phyloP scores from a whole-genome alignment of 2,797 vertebrate species.

The Chiropotes sagulatus region DNA sequence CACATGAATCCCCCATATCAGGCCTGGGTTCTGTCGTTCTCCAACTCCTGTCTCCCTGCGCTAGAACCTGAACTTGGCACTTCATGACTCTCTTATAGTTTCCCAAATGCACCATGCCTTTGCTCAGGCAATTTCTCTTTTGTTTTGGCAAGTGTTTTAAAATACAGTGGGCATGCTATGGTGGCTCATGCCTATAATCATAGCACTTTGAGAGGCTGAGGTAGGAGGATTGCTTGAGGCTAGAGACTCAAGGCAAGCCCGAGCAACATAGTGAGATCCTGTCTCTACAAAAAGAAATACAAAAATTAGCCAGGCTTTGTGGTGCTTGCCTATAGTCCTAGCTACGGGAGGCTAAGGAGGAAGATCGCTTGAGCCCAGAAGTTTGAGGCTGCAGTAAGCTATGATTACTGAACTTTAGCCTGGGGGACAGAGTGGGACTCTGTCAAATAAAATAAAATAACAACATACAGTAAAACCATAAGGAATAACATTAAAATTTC shows the following conservation, averaged over 20 bases:
- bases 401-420: neutral
- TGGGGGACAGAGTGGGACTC: neutral
- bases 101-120: neutral
- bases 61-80: neutral
- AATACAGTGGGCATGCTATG: neutral
- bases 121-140: neutral
- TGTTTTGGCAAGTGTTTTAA: neutral
- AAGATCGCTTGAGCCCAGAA: neutral
- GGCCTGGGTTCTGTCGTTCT: accelerated
- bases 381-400: neutral
- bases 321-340: neutral
- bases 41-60: neutral
- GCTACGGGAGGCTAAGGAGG: neutral
- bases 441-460: neutral
- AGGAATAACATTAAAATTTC: neutral
- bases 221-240: neutral
- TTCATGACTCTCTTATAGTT: neutral
- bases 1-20: accelerated
- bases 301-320: neutral
- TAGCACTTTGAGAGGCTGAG: neutral
- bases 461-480: neutral
- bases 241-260: neutral
- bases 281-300: neutral
- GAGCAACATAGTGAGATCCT: neutral
- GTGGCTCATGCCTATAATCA: neutral